Evolutionary conservation across 2,888 invertebrate genomes (phyloP).

Genomic region (Caenorhabditis auriculariae): DNA sequence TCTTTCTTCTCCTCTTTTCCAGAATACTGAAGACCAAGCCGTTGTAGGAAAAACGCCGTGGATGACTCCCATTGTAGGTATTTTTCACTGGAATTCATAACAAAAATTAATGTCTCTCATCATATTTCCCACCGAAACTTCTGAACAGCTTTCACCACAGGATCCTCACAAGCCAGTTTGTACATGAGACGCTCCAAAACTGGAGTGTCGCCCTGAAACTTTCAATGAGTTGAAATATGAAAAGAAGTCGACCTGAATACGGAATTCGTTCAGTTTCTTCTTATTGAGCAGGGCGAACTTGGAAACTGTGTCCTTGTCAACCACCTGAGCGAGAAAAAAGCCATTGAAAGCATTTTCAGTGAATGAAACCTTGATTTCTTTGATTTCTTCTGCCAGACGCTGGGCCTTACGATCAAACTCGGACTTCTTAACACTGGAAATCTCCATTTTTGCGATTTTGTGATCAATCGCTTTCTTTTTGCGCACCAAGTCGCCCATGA

Average conservation of each 20-base stretch:
- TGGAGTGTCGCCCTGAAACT: slow-evolving; percentile 1
- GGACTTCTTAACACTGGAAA: slow-evolving; percentile 1
- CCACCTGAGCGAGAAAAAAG: slow-evolving; percentile 4
- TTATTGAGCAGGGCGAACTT: slow-evolving; percentile 22
- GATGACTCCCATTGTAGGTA: slow-evolving; percentile 21
- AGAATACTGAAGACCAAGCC: slow-evolving; percentile 26
- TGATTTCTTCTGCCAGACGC: slow-evolving; percentile 15
- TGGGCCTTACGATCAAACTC: slow-evolving; percentile 2
- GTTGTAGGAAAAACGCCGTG: slow-evolving; percentile 28
- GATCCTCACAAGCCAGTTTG: slow-evolving; percentile 16
- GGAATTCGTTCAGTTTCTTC: slow-evolving; percentile 15
- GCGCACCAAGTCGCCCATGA: slow-evolving; percentile 12
- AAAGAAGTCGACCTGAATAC: slow-evolving; percentile 9
- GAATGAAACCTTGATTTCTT: slow-evolving; percentile 8
- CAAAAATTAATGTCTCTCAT: no score
- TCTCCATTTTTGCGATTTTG: slow-evolving; percentile 1
- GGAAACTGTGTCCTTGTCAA: slow-evolving; percentile 17
- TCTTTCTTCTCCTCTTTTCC: slow-evolving; percentile 3
- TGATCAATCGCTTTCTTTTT: slow-evolving; percentile 22
- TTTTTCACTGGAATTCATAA: slow-evolving; percentile 11
- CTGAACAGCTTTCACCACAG: slow-evolving; percentile 7
- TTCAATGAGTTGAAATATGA: not conserved
- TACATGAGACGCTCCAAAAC: slow-evolving; percentile 16
- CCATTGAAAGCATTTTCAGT: not conserved
- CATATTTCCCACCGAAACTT: not conserved